Percentiles rank a stretch among this genome's conserved stretches.
phyloP scores from a whole-genome alignment of 1,140 invertebrate species.

The Ceratina australensis region DNA sequence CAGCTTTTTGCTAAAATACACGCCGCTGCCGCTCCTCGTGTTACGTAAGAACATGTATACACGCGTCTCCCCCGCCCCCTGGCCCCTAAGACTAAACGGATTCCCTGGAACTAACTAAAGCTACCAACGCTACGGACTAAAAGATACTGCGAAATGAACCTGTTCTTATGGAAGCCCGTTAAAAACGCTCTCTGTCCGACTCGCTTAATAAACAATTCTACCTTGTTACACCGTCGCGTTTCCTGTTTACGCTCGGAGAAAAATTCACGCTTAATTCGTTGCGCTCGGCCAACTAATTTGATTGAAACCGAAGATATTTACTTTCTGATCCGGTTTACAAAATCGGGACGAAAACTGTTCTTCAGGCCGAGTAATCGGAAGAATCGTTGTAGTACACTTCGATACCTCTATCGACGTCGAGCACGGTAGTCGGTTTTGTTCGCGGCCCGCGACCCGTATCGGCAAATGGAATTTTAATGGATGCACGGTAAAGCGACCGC shows the following conservation, averaged over 20 bases:
- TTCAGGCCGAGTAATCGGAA: slow-evolving; percentile 33
- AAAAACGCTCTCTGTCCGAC: not conserved
- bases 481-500: slow-evolving; percentile 35
- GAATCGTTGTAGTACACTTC: slow-evolving; percentile 22
- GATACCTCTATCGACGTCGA: slow-evolving; percentile 31
- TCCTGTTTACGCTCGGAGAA: no score
- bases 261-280: no score
- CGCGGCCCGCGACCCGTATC: slow-evolving; percentile 23
- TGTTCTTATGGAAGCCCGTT: slow-evolving; percentile 9
- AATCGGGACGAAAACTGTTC: not conserved
- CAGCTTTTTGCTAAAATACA: slow-evolving; percentile 16
- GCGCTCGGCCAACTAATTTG: no score
- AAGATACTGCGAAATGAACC: slow-evolving; percentile 19
- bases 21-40: not conserved
- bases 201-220: not conserved
- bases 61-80: not conserved
- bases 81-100: slow-evolving; percentile 6
- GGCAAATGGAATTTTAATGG: slow-evolving; percentile 63
- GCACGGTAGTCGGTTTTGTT: slow-evolving; percentile 47
- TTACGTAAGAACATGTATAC: not conserved
- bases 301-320: no score
- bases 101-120: slow-evolving; percentile 17
- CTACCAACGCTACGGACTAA: not conserved
- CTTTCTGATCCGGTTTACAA: not conserved
- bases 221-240: not conserved